Base-by-base conservation (phyloP, 2,888 invertebrate genomes). In the Ormyrus thymus region DNA sequence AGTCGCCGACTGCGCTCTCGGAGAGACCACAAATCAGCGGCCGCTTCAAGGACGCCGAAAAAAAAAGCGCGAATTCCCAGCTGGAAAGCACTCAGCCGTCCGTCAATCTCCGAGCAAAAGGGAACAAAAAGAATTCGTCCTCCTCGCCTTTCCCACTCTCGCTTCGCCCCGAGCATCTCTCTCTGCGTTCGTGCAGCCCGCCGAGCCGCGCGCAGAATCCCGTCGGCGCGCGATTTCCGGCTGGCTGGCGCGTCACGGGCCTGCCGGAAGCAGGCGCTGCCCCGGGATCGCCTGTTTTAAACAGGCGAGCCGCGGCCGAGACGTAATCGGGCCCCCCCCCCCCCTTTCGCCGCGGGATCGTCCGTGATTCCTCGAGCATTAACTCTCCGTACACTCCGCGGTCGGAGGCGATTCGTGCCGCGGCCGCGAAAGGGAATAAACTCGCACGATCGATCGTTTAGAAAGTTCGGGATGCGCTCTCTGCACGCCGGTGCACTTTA, bases 381-480 rank as follows among this genome's bases (percentile, higher is more conserved):
- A 7, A 43, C 29, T 29, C 48, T n/a, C n/a, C 46, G 46, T n/a
- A n/a, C 50, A 0, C 69, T 56, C 62, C 7, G 55, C 68, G 46
- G 46, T n/a, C 11, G 66, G 68, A 73, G 64, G 15, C 45, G 29
- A 50, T 43, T 70, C 64, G 65, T 78, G 76, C 50, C 74, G 68
- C 62, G 48, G 62, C 80, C 66, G 56, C 64, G 81, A 83, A 83
- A 76, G 75, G 81, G 76, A 82, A 80, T 78, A 79, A 80, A 85
- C 78, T 78, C 81, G 73, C 82, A 80, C 81, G 80, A 81, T 80
- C 81, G 78, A 81, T 84, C 83, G 81, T 83, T 85, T 85, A 84
- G 84, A 85, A 85, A 85, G 84, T 85, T 80, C 65, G 76, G 80
- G 83, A 84, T 83, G 83, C 81, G 82, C 81, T 71, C 62, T 15